Base-by-base conservation (phyloP, 2,113 vertebrate species). In the Micromys minutus region DNA sequence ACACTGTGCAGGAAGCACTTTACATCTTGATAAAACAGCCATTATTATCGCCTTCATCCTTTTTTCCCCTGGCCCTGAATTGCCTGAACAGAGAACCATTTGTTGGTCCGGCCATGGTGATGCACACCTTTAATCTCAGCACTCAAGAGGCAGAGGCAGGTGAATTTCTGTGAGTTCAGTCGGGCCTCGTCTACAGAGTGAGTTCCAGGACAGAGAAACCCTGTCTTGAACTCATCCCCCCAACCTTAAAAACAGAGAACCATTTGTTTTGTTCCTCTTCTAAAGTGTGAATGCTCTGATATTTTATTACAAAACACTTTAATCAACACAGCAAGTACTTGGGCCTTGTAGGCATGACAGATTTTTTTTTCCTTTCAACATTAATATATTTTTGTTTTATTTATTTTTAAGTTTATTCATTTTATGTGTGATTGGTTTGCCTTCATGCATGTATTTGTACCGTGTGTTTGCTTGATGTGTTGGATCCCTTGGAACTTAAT, bases 271-370 rank as follows among this genome's bases (percentile, higher is more conserved):
- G 39, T 61, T 15, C 63, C 24, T 92, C 24, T 72, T 69, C 84
- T 61, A 39, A 88, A 80, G 79, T 75, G 26, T 80, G 11, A 89
- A 55, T 87, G 19, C 22, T 36, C 21, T 72, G 47, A 42, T 80
- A 55, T 45, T 39, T 83, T 59, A 77, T 61, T 74, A 75, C 24
- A 39, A 92, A 67, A 61, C 93, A 47, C 55, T 93, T 94, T 80
- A 42, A 42, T 42, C 36, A 65, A 39, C 50, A 63, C 29, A 76
- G 1, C 87, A 85, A 24, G 10, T 90, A 29, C 61, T 86, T 86
- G 86, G n/a, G 57, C 24, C 47, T 92, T 90, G 50, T 36, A 74
- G 47, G n/a, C 89, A 63, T 95, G 84, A 50, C 15, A 26, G 15
- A 19, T 24, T n/a, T 80, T n/a, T n/a, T 80, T 81, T 81, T 19